phyloP scores from a whole-genome alignment of 2,797 vertebrate species.

The Onychomys leucogaster region DNA sequence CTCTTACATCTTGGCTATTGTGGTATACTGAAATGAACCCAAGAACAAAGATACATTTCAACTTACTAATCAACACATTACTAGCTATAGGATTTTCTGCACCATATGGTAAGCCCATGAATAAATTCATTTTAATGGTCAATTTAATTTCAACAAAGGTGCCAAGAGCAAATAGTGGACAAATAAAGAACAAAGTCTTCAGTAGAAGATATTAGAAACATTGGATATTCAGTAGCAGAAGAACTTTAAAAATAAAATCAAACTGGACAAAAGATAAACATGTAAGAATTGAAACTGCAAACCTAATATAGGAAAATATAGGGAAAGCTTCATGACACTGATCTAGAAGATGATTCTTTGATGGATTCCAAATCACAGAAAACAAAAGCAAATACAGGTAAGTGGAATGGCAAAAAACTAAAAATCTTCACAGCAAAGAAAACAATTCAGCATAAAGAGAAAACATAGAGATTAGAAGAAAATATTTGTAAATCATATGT shows the following conservation, averaged over 20 bases:
- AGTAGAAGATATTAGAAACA: background rate
- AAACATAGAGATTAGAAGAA: background rate
- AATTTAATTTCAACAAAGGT: background rate
- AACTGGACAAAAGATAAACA: background rate
- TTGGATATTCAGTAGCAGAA: background rate
- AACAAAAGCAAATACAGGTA: background rate
- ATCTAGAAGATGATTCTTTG: too few species aligned
- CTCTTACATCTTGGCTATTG: background rate
- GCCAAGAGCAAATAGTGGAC: background rate
- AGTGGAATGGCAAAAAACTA: background rate
- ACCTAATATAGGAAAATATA: background rate
- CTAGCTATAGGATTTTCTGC: background rate
- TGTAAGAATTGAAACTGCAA: background rate
- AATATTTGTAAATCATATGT: background rate
- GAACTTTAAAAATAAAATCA: background rate
- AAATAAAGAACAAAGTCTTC: background rate
- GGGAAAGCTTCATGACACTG: background rate
- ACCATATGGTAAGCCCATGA: background rate
- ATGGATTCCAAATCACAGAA: background rate
- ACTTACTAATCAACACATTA: background rate
- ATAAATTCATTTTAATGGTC: background rate
- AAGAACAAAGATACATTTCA: background rate
- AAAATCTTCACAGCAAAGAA: background rate
- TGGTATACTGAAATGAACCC: background rate
- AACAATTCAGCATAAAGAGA: background rate